These are phyloP conservation scores for Choreutis nemorana DNA, from an alignment of 2,888 invertebrate genomes.

Conservation along the genomic window DNA sequence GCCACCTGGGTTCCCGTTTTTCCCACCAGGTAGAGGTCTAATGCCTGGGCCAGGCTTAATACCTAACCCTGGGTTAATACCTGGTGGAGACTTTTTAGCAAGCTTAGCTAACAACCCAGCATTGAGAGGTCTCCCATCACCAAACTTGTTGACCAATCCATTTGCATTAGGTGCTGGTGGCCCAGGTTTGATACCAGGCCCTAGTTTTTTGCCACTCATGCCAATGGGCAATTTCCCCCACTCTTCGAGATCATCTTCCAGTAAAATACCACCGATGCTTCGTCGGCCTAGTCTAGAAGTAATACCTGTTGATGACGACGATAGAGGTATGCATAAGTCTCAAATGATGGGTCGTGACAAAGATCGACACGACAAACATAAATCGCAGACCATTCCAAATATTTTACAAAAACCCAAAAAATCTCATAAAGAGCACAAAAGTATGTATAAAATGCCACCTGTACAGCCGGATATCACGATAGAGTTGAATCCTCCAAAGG, in stretches of 20 bases:
- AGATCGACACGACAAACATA: conserved; percentile 54
- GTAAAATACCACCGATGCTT: conserved; percentile 66
- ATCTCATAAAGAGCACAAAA: conserved; percentile 55
- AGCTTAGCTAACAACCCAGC: conserved; percentile 54
- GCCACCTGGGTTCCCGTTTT: conserved; percentile 54
- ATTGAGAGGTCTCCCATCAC: conserved; percentile 39
- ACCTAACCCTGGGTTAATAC: conserved; percentile 55
- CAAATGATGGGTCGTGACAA: conserved; percentile 37
- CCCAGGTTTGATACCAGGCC: conserved; percentile 70
- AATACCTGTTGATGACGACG: conserved; percentile 56
- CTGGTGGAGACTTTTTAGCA: conserved; percentile 47
- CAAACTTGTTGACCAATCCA: conserved; percentile 56
- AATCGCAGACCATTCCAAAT: conserved; percentile 58
- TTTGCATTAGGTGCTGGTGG: conserved; percentile 61
- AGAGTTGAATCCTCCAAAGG: conserved; percentile 61
- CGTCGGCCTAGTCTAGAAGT: conserved; percentile 67
- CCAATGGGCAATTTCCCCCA: conserved; percentile 62
- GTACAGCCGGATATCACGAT: conserved; percentile 68
- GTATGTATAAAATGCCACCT: conserved; percentile 54
- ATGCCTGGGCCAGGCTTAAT: conserved; percentile 63
- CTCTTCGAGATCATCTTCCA: conserved; percentile 65
- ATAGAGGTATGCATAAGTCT: conserved; percentile 42
- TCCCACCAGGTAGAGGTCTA: conserved; percentile 58
- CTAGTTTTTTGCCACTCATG: conserved; percentile 51
- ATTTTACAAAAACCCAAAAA: conserved; percentile 55